phyloP scores from a whole-genome alignment of 2,797 vertebrate species.

The Masticophis lateralis region DNA sequence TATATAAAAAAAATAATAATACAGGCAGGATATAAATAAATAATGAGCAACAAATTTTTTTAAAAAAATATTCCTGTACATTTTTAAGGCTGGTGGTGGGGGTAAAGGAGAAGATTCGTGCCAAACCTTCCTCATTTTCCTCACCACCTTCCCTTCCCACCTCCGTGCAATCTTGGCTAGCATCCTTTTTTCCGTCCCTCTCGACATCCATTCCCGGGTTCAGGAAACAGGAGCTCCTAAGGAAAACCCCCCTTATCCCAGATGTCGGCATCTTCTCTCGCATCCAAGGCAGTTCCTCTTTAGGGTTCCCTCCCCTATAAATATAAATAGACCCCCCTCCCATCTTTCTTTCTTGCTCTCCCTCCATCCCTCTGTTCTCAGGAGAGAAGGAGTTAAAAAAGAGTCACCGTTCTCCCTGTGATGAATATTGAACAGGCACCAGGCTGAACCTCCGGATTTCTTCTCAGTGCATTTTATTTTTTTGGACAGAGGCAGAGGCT shows the following conservation, averaged over 20 bases:
- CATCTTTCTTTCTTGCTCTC: background rate
- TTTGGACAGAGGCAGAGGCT: constrained; percentile 17
- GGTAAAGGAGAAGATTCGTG: too few relatives aligned
- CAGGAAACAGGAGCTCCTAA: background rate
- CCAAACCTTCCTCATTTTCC: background rate
- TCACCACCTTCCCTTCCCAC: background rate
- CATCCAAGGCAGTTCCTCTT: background rate
- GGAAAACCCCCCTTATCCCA: background rate
- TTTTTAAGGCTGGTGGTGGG: background rate
- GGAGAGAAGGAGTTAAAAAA: constrained; percentile 67
- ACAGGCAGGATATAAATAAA: background rate
- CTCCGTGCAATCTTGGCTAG: background rate
- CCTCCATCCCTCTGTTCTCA: background rate
- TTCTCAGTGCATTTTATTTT: constrained; percentile 17
- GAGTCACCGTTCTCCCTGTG: constrained; percentile 40
- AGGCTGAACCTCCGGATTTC: constrained; percentile 54
- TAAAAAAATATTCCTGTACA: background rate
- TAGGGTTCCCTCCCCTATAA: background rate
- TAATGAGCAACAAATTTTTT: background rate
- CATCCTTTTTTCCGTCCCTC: background rate
- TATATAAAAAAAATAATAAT: background rate
- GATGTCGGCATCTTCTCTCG: background rate
- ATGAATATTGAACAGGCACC: constrained; percentile 67
- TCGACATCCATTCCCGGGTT: too few relatives aligned
- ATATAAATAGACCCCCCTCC: background rate